phyloP scores from a whole-genome alignment of 2,888 invertebrate species.

The Aleiodes leptofemur region DNA sequence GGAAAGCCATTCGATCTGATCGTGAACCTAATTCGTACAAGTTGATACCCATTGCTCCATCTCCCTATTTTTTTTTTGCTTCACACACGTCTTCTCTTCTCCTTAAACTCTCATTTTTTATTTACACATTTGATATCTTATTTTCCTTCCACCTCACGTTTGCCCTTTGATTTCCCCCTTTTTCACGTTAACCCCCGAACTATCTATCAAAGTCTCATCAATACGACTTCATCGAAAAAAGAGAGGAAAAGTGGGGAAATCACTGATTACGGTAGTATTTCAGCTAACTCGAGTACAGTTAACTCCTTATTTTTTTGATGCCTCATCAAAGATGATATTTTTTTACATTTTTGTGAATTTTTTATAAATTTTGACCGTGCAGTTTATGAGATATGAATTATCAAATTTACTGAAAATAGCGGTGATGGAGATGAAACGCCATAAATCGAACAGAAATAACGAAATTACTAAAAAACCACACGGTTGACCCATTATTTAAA shows the following conservation, averaged over 20 bases:
- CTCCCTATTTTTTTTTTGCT: constrained; percentile 17
- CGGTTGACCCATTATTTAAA: too few relatives aligned
- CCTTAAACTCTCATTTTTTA: constrained; percentile 35
- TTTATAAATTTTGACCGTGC: too few relatives aligned
- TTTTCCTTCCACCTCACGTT: constrained; percentile 32
- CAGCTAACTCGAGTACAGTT: too few relatives aligned
- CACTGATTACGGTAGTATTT: too few relatives aligned
- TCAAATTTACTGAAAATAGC: too few relatives aligned
- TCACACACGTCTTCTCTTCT: not conserved
- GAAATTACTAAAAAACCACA: too few relatives aligned
- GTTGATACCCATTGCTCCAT: constrained; percentile 22
- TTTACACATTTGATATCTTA: constrained; percentile 16
- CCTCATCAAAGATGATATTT: too few relatives aligned
- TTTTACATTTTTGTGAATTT: too few relatives aligned
- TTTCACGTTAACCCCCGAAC: not conserved
- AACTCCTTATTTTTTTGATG: too few relatives aligned
- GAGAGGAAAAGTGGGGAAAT: not conserved
- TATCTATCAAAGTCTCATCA: constrained; percentile 18
- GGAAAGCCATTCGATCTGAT: constrained; percentile 38
- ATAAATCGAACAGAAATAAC: too few relatives aligned
- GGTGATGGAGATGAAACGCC: too few relatives aligned
- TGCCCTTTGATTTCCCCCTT: constrained; percentile 42
- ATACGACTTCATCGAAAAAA: not conserved
- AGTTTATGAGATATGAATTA: too few relatives aligned
- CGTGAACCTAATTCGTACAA: constrained; percentile 36